A percentile compares a stretch with the other conserved stretches of the same genome.
Conservation (phyloP, 35 echinoderm and acorn worm genomes). For the Anneissia japonica region DNA sequence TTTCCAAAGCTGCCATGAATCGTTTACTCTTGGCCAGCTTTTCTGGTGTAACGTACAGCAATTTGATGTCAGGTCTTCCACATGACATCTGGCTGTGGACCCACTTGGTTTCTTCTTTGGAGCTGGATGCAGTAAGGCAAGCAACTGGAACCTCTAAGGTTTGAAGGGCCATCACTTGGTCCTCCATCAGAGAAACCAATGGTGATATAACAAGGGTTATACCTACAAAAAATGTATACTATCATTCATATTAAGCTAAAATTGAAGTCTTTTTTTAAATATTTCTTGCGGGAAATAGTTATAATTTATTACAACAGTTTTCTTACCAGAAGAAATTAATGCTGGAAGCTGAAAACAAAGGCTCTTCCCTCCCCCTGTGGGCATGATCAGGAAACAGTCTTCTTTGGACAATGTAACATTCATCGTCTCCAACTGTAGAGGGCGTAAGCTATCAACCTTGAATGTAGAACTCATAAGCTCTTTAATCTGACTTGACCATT, state of each 20-base stretch:
- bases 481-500: slow-evolving; percentile 72
- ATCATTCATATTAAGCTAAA: no score
- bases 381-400: slow-evolving; percentile 90
- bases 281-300: no score
- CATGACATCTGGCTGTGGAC: slow-evolving; percentile 62
- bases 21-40: slow-evolving; percentile 96
- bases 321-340: slow-evolving; percentile 57
- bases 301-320: no score
- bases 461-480: slow-evolving; percentile 53
- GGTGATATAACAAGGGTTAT: slow-evolving; percentile 90
- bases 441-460: slow-evolving; percentile 52
- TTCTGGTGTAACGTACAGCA: slow-evolving; percentile 94
- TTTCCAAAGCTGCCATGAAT: slow-evolving; percentile 90
- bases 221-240: slow-evolving; percentile 23
- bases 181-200: slow-evolving; percentile 87
- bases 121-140: slow-evolving; percentile 48
- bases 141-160: slow-evolving; percentile 37
- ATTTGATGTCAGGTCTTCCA: slow-evolving; percentile 39
- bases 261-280: no score
- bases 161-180: slow-evolving; percentile 74
- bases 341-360: slow-evolving; percentile 95
- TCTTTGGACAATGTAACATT: slow-evolving; percentile 67
- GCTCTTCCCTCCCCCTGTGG: slow-evolving; percentile 92
- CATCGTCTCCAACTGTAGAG: slow-evolving; percentile 80
- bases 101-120: slow-evolving; percentile 37